Conservation (phyloP, 2,888 invertebrate species). For the Ferrisia virgata region DNA sequence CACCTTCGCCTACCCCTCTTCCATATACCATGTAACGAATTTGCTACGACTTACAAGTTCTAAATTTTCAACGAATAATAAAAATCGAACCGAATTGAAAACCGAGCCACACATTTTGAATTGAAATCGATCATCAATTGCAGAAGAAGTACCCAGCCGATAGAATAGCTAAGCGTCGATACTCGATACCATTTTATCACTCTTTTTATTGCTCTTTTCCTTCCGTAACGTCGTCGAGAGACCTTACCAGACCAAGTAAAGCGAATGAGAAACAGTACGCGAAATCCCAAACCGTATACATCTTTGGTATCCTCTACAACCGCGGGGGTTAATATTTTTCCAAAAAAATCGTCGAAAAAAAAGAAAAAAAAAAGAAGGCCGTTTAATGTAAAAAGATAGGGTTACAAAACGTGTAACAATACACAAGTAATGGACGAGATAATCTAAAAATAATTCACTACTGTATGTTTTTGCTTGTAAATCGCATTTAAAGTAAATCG, state of each 20-base stretch:
- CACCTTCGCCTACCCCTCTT: no score
- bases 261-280: background rate
- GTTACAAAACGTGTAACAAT: slow-evolving; percentile 36
- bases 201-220: background rate
- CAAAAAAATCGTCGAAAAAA: background rate
- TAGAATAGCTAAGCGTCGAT: no score
- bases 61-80: no score
- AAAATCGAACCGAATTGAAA: no score
- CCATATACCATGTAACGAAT: no score
- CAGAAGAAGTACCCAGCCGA: no score
- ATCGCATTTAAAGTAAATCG: slow-evolving; percentile 45
- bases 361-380: background rate
- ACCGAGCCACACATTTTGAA: no score
- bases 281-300: background rate
- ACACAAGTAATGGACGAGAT: slow-evolving; percentile 42
- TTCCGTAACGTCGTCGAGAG: background rate
- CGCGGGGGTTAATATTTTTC: background rate
- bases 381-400: slow-evolving; percentile 37
- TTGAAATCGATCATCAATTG: no score
- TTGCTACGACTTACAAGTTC: no score
- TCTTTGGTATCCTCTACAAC: background rate
- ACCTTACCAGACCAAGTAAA: background rate
- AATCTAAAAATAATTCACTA: slow-evolving; percentile 44
- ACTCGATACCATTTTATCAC: background rate
- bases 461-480: slow-evolving; percentile 37